phyloP scores from a whole-genome alignment of 2,113 vertebrate genomes.

The Cyprinodon brontotheroides region DNA sequence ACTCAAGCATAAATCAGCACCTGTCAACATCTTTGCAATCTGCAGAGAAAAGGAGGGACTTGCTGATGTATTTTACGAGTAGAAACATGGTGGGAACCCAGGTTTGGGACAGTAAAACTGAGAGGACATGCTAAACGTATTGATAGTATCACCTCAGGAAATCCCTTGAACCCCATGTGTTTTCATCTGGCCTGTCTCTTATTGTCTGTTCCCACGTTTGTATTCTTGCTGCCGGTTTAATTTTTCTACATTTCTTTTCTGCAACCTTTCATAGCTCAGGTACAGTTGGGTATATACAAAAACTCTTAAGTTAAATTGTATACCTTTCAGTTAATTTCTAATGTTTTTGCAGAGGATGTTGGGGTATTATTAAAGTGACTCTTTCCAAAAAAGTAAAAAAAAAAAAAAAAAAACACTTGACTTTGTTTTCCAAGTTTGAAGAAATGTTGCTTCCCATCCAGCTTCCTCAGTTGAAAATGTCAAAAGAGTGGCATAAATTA shows the following conservation, averaged over 20 bases:
- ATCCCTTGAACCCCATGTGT: slow-evolving; percentile 64
- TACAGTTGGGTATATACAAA: too few species aligned
- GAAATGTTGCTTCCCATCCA: too few species aligned
- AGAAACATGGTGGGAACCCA: slow-evolving; percentile 57
- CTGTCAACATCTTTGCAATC: slow-evolving; percentile 68
- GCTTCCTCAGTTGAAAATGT: too few species aligned
- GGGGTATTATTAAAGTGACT: too few species aligned
- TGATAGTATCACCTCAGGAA: slow-evolving; percentile 75
- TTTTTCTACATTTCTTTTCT: background rate
- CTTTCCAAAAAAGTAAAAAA: too few species aligned
- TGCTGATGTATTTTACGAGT: slow-evolving; percentile 77
- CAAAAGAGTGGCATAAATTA: too few species aligned
- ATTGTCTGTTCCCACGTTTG: slow-evolving; percentile 18
- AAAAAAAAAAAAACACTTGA: too few species aligned
- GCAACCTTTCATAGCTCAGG: too few species aligned
- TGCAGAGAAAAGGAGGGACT: slow-evolving; percentile 60
- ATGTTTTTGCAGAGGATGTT: too few species aligned
- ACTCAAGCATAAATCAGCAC: slow-evolving; percentile 39
- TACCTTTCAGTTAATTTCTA: too few species aligned
- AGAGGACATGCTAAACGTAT: slow-evolving; percentile 73
- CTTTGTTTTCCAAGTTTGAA: too few species aligned
- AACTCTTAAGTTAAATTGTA: too few species aligned
- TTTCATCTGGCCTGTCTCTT: slow-evolving; percentile 47
- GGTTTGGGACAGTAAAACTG: slow-evolving; percentile 65
- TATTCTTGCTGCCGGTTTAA: background rate